Percentiles rank a stretch among this genome's conserved stretches.
These are phyloP conservation scores for Drosophila truncata DNA, from an alignment of 1,140 invertebrate genomes.

Conservation along the genomic window DNA sequence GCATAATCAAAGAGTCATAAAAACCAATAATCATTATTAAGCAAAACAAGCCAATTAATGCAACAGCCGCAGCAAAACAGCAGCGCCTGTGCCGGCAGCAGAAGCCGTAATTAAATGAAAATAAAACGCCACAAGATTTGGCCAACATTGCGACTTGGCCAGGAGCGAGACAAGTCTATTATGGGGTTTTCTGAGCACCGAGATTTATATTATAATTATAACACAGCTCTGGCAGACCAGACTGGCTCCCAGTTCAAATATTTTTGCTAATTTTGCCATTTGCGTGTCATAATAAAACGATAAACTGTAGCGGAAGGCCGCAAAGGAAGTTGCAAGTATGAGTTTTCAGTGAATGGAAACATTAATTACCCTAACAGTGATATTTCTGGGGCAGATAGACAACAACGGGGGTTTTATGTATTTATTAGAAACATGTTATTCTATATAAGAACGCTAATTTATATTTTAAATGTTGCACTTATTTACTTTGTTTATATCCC, in stretches of 20 bases:
- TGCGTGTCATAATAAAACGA: conserved; percentile 73
- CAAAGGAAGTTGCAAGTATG: conserved; percentile 33
- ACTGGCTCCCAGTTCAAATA: conserved; percentile 27
- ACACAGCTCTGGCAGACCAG: conserved; percentile 12
- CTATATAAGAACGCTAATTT: no score
- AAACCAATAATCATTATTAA: conserved; percentile 84
- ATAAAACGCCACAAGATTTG: conserved; percentile 75
- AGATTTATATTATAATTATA: conserved; percentile 69
- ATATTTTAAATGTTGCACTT: not conserved
- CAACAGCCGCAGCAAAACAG: conserved; percentile 28
- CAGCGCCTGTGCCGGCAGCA: conserved; percentile 4
- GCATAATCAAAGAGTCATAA: conserved; percentile 83
- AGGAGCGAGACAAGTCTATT: conserved; percentile 60
- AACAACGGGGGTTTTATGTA: not conserved
- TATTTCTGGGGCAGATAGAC: not conserved
- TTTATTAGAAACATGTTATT: not conserved
- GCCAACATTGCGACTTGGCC: conserved; percentile 54
- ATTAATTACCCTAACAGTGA: conserved; percentile 12
- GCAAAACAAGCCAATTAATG: conserved; percentile 83
- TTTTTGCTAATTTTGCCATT: conserved; percentile 76
- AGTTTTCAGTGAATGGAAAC: conserved; percentile 1
- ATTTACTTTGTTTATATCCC: not conserved
- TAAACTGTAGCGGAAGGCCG: conserved; percentile 59
- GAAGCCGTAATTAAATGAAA: conserved; percentile 79
- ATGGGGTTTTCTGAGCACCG: conserved; percentile 21